phyloP scores from a whole-genome alignment of 2,888 invertebrate genomes.

The Caenorhabditis uteleia region DNA sequence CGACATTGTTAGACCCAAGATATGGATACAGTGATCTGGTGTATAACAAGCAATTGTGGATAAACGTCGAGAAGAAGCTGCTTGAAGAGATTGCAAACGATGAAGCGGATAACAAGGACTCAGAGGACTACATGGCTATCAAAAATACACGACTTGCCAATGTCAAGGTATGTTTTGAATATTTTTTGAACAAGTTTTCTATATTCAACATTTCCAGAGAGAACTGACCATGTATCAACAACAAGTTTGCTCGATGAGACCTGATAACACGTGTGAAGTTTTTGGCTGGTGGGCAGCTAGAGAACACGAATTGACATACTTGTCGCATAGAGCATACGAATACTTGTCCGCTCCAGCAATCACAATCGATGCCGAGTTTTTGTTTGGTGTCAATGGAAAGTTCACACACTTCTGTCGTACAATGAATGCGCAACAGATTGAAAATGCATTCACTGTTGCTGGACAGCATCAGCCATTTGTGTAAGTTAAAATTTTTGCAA shows the following conservation, averaged over 20 bases:
- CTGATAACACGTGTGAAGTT: not conserved
- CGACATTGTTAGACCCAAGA: conserved; percentile 17
- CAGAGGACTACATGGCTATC: not conserved
- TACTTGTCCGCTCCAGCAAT: conserved; percentile 23
- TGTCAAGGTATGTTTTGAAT: not conserved
- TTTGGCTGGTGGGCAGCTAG: conserved; percentile 16
- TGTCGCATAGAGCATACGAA: conserved; percentile 13
- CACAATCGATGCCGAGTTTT: conserved; percentile 5
- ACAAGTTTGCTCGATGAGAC: not conserved
- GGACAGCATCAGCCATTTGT: conserved; percentile 10
- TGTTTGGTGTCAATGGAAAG: conserved; percentile 15
- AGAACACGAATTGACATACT: conserved; percentile 1
- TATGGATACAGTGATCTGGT: conserved; percentile 2
- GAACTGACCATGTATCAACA: conserved; percentile 13
- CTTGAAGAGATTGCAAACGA: conserved; percentile 1
- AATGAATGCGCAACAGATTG: not conserved
- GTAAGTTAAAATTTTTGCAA: too few species aligned
- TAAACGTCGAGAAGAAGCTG: not conserved
- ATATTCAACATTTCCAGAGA: not conserved
- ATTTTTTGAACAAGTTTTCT: not conserved
- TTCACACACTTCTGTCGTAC: conserved; percentile 4
- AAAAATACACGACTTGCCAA: not conserved
- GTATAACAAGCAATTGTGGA: not conserved
- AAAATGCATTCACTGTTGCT: conserved; percentile 5
- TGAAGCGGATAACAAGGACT: not conserved